A percentile compares a stretch with the other conserved stretches of the same genome.
phyloP scores from a whole-genome alignment of 2,113 vertebrate species.

The Eclectus roratus region DNA sequence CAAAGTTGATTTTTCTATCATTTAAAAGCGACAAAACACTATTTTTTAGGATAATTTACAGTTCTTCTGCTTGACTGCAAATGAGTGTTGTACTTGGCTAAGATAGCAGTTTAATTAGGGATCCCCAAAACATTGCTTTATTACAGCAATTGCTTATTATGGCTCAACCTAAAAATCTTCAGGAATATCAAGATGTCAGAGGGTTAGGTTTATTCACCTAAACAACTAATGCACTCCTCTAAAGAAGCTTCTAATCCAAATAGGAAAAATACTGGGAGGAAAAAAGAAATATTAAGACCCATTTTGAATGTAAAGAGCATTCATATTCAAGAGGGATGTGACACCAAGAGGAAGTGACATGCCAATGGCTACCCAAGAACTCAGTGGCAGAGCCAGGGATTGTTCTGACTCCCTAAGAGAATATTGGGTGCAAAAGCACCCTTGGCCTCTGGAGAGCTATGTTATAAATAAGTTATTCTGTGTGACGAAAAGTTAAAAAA shows the following conservation, averaged over 20 bases:
- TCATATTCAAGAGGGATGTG: neutral
- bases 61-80: neutral
- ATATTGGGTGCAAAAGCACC: neutral
- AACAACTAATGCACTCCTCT: neutral
- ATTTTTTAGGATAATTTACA: neutral
- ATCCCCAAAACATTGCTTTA: neutral
- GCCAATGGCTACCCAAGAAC: neutral
- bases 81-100: neutral
- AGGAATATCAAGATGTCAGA: neutral
- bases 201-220: neutral
- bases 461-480: neutral
- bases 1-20: neutral
- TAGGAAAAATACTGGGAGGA: neutral
- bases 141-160: neutral
- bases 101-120: neutral
- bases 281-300: neutral
- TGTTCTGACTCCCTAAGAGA: neutral
- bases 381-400: neutral
- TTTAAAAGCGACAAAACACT: neutral
- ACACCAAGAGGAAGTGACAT: neutral
- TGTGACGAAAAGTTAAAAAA: neutral
- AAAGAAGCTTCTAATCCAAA: neutral
- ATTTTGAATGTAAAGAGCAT: neutral
- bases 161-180: neutral
- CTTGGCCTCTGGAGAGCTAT: neutral